Base-by-base conservation (phyloP, 2,113 vertebrate genomes). In the Strigops habroptila region DNA sequence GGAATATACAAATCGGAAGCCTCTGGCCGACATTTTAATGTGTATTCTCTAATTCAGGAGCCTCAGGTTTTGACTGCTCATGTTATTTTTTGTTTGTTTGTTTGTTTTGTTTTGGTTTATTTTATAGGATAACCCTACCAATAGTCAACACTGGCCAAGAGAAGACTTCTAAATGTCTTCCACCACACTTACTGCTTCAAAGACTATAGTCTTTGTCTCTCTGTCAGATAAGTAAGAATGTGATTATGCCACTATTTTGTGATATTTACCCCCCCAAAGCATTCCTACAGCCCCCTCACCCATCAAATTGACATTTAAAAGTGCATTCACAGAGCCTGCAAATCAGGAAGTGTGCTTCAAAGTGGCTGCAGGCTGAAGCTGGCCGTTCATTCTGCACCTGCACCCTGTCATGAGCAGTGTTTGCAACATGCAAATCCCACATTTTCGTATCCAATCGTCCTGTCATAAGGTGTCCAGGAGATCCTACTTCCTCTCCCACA, bases 1-100 rank as follows among this genome's bases (percentile, higher is more conserved):
- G 57, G 82, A 95, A 95, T 90, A 96, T 78, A 95, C 70, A 95
- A 95, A 97, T 86, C 86, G 82, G 88, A 57, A 90, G 71, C 86
- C 62, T 88, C 44, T 94, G 93, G 88, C 74, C 81, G 87, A 39
- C n/a, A 85, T 93, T 96, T 96, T 88, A 24, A 74, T 85, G 31
- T 59, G 25, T 18, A 62, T 93, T 91, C 44, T 87, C 44, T 92
- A 85, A 85, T 92, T 96, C 88, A 46, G 57, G 28, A 86, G 30
- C n/a, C 63, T 91, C 16, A 23, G 77, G 60, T 65, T 95, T 86
- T 82, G 80, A 41, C 60, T 82, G 68, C n/a, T 71, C n/a, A 21
- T 4, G 19, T 57, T 57, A 6, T 5, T 62, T 9, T 27, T 51
- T 51, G 17, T 44, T 44, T 64, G 8, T 30, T 53, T 48, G 33